These are phyloP conservation scores for Hylaeus anthracinus DNA, from an alignment of 1,140 invertebrate species.

Conservation along the genomic window DNA sequence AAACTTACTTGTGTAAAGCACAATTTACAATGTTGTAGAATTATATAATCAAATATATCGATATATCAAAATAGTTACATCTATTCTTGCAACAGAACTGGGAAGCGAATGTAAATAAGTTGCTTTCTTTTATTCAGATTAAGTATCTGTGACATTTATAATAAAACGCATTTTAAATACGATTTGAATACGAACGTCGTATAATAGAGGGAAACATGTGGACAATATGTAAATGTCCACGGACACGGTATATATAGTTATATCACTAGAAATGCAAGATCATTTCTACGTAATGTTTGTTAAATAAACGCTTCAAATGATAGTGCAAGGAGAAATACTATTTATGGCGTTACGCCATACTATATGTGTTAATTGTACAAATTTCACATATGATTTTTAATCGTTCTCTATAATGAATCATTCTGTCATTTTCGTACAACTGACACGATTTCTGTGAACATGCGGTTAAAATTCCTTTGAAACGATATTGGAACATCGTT, in stretches of 20 bases:
- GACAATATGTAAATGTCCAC: neutral
- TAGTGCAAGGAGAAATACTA: neutral
- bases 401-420: neutral
- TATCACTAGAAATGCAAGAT: neutral
- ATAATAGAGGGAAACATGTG: neutral
- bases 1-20: slow-evolving; percentile 35
- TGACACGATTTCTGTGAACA: neutral
- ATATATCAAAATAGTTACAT: slow-evolving; percentile 21
- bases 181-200: neutral
- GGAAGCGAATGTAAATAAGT: neutral
- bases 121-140: slow-evolving; percentile 1
- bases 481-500: neutral
- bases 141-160: neutral
- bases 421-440: neutral
- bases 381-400: neutral
- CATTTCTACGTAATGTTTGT: slow-evolving; percentile 28
- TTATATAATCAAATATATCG: slow-evolving; percentile 41
- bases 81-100: slow-evolving; percentile 31
- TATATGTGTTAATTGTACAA: neutral
- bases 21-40: slow-evolving; percentile 34
- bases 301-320: slow-evolving; percentile 9
- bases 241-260: neutral
- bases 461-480: neutral
- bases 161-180: slow-evolving; percentile 7
- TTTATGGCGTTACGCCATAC: neutral